phyloP scores from a whole-genome alignment of 2,888 invertebrate species.

The Leucophenga maculata region DNA sequence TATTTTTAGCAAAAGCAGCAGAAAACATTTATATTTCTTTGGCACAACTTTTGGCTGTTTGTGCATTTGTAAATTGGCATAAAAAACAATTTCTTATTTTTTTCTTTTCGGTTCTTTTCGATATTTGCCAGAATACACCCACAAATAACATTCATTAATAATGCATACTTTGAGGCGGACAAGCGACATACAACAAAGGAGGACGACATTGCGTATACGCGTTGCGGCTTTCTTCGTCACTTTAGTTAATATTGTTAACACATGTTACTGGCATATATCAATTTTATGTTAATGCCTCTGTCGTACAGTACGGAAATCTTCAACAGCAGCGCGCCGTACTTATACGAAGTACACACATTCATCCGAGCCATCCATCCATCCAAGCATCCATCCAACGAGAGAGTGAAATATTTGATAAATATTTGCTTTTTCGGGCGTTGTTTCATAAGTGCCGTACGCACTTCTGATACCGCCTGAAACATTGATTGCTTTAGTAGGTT shows the following conservation, averaged over 20 bases:
- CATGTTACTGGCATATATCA: constrained; percentile 41
- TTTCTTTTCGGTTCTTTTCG: no score
- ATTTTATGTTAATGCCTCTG: constrained; percentile 40
- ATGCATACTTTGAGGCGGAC: constrained; percentile 5
- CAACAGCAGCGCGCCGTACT: neutral
- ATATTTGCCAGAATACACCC: no score
- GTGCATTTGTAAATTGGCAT: no score
- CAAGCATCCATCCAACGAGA: no score
- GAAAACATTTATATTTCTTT: no score
- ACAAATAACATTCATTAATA: constrained; percentile 4
- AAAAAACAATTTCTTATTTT: no score
- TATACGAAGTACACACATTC: no score
- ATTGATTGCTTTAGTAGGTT: constrained; percentile 41
- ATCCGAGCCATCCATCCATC: no score
- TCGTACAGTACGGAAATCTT: neutral
- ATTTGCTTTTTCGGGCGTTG: constrained; percentile 36
- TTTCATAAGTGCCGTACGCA: neutral
- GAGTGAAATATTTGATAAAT: constrained; percentile 42
- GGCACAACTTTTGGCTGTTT: no score
- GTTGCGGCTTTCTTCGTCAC: neutral
- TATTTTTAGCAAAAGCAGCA: neutral
- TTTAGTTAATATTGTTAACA: constrained; percentile 31
- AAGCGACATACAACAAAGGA: no score
- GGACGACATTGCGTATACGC: no score
- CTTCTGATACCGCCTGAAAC: neutral